Conservation (phyloP, 2,113 vertebrate genomes). For the Perca fluviatilis region DNA sequence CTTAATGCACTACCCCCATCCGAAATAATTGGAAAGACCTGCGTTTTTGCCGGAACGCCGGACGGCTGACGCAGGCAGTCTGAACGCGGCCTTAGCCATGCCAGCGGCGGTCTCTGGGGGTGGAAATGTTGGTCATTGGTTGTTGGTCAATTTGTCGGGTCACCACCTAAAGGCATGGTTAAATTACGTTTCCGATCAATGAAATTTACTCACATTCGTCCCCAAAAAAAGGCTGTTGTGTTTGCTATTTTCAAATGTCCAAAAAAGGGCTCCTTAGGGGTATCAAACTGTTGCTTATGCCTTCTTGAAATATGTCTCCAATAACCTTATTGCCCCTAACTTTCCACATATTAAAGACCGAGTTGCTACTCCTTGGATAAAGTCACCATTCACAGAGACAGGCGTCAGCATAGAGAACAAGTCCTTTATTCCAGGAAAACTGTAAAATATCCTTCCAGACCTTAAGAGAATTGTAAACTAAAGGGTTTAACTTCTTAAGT, state of each 20-base stretch:
- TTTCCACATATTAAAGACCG: too few relatives aligned
- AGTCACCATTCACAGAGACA: not conserved
- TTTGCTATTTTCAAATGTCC: not conserved
- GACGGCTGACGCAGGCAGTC: too few relatives aligned
- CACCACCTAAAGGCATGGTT: too few relatives aligned
- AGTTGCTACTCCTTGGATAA: not conserved
- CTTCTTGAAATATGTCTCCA: not conserved
- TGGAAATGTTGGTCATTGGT: not conserved
- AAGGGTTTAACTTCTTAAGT: not conserved
- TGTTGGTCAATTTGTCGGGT: not conserved
- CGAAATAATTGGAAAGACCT: too few relatives aligned
- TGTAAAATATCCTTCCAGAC: not conserved
- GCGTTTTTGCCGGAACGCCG: too few relatives aligned
- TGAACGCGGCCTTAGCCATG: not conserved
- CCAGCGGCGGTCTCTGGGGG: not conserved
- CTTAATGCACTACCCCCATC: too few relatives aligned
- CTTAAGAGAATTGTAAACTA: too few relatives aligned
- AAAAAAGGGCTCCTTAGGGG: not conserved
- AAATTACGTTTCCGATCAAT: not conserved
- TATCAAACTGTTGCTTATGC: not conserved
- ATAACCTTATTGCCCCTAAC: not conserved
- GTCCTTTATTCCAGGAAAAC: not conserved
- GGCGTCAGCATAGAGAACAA: not conserved
- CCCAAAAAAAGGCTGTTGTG: not conserved
- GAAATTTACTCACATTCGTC: not conserved